Evolutionary conservation across 2,888 invertebrate species (phyloP), one percentile per base, ranked within the genome.

Genomic region (Anodontia alba): DNA sequence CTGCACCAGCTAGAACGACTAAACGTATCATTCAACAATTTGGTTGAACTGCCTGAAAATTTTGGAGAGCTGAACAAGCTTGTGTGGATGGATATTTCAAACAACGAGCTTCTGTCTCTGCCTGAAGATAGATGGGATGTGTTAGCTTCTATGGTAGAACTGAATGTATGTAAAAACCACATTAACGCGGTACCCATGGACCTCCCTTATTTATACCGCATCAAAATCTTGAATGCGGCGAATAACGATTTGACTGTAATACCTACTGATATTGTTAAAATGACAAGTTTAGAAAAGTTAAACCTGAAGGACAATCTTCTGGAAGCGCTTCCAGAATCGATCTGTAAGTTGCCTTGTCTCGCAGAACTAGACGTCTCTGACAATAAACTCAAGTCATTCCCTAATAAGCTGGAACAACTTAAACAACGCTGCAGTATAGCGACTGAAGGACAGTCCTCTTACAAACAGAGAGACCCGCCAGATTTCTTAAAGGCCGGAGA

Each of bases 231-330:
- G 38, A 87, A 89, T 57, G 90, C 91, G 8, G 86, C 89, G 23
- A 83, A 81, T 42, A 94, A 94, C 79, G 91, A 93, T 75, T 83
- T 94, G 31, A 87, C 87, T 3, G 86, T 87, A 17, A 83, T 94
- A 15, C 93, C 94, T 0, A 74, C 76, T 17, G 93, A 94, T 76
- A 90, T 94, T 38, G 88, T 85, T 72, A 93, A 93, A 80, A 93
- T 94, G 93, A 86, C 88, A 31, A 86, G 96, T 87, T 95, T 99
- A 1, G 96, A 96, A 87, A 94, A 94, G 2, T 94, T 99, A 42
- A 97, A 98, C 92, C 95, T 98, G 31, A 97, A 98, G 0, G 96
- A 96, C 84, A 99, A 99, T 94, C 96, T 97, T 15, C 96, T 98
- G 73, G 95, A 90, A 73, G 68, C 87, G 0, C 72, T 94, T 12